Evolutionary conservation across 1,140 invertebrate genomes (phyloP), one percentile per base, ranked within the genome.

Genomic region (Cylas formicarius): DNA sequence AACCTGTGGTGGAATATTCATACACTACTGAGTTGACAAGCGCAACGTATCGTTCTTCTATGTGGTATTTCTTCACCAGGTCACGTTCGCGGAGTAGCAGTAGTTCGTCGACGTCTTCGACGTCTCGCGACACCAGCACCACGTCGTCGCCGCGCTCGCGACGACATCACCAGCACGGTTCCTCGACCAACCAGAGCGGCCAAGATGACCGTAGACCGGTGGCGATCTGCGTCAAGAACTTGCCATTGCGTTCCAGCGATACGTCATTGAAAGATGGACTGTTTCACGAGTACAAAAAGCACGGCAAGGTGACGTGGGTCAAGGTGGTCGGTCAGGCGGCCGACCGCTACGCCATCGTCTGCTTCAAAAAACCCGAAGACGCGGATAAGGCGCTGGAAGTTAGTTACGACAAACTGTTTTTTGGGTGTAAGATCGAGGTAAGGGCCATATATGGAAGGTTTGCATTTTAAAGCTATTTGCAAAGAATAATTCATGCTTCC

Each of bases 251-350:
- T 53, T 95, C 91, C 48, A 82, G 79, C 69, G 89, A 92, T 70
- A 92, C 90, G 47, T 95, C 90, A 47, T 73, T 97, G 44, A 92
- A 96, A 72, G 94, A 97, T 71, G 92, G 92, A 45, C 77, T 97
- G 45, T 97, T 92, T 72, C 93, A 97, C 71, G 93, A 97, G 68
- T 97, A 96, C 74, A 96, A 97, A 72, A 97, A 97, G 60, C 90
- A 97, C 70, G 92, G 93, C 18, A 97, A 96, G 73, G 90, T 97
- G 55, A 89, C 88, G 51, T 90, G 87, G 76, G 92, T 97, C 18
- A 92, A 88, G 62, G 58, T 95, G 13, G 79, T 86, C 14, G 89
- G 87, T 1, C 76, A 84, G 55, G 86, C 81, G 44, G 77, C 78
- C 11, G 85, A 88, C 50, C 72, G 90, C 52, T 88, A 87, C 69